Conservation (phyloP, 2,113 vertebrate species). For the Prunella fulvescens region DNA sequence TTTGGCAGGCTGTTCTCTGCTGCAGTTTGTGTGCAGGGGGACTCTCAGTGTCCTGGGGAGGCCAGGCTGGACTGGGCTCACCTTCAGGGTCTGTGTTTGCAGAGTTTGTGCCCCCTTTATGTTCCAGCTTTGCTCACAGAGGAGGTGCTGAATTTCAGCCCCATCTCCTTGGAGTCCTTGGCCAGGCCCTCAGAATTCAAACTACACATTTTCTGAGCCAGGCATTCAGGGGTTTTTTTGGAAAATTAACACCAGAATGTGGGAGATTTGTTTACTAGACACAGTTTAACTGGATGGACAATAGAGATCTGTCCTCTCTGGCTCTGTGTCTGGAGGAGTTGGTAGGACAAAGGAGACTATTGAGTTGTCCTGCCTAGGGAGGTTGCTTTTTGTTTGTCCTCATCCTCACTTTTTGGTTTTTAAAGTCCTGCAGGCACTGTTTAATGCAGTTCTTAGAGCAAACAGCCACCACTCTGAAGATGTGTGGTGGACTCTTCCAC, state of each 20-base stretch:
- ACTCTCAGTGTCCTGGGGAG: neutral
- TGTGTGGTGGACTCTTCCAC: neutral
- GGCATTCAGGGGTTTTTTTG: neutral
- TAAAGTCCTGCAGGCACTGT: neutral
- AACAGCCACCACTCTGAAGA: neutral
- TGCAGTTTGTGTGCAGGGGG: neutral
- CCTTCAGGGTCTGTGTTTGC: neutral
- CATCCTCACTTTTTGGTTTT: no score
- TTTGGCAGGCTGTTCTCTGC: neutral
- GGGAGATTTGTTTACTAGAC: neutral
- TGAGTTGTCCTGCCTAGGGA: neutral
- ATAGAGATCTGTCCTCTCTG: neutral
- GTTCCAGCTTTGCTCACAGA: neutral
- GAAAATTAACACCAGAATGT: neutral
- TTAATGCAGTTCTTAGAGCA: neutral
- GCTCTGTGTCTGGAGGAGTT: neutral
- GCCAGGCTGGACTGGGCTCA: neutral
- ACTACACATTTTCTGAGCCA: neutral
- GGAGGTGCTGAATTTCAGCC: neutral
- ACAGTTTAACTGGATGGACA: neutral
- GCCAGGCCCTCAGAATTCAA: neutral
- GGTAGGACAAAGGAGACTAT: neutral
- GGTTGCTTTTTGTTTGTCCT: neutral
- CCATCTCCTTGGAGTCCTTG: neutral
- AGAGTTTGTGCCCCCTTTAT: neutral